phyloP scores from a whole-genome alignment of 2,888 invertebrate species.

The Phragmatobia fuliginosa region DNA sequence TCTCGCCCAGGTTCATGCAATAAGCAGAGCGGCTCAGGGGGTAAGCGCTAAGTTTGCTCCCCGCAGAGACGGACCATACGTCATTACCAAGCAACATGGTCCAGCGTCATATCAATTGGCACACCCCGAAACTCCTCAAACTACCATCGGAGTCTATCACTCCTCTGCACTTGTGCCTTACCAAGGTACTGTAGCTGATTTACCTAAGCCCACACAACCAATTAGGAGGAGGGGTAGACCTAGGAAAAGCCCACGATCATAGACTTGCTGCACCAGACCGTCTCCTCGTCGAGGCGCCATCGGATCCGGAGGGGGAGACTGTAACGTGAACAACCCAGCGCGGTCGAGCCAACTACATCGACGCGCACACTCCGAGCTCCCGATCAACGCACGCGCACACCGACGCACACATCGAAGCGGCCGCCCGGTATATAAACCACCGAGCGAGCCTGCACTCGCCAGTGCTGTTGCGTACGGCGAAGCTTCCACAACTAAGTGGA shows the following conservation, averaged over 20 bases:
- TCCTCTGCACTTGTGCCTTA: conserved; percentile 10
- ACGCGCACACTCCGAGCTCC: too few relatives aligned
- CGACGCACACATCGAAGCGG: too few relatives aligned
- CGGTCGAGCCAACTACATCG: too few relatives aligned
- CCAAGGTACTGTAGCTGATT: too few relatives aligned
- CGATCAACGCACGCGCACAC: too few relatives aligned
- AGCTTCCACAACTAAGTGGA: too few relatives aligned
- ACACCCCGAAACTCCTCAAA: neutral
- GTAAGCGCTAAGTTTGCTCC: conserved; percentile 27
- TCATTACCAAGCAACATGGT: conserved; percentile 17
- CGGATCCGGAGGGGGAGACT: too few relatives aligned
- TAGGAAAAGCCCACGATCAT: conserved; percentile 4
- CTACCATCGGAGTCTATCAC: conserved; percentile 13
- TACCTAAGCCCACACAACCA: neutral
- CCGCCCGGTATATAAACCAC: too few relatives aligned
- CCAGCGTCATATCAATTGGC: conserved; percentile 11
- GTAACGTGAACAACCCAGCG: too few relatives aligned
- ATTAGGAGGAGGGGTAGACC: neutral
- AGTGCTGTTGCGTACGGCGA: too few relatives aligned
- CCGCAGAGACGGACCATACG: conserved; percentile 25
- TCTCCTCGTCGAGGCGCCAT: neutral
- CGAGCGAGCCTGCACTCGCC: too few relatives aligned
- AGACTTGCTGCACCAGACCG: too few relatives aligned
- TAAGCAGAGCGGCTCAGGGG: conserved; percentile 27
- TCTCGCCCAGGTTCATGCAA: conserved; percentile 22